phyloP scores from a whole-genome alignment of 2,113 vertebrate genomes.

The Eudorcas thomsonii region DNA sequence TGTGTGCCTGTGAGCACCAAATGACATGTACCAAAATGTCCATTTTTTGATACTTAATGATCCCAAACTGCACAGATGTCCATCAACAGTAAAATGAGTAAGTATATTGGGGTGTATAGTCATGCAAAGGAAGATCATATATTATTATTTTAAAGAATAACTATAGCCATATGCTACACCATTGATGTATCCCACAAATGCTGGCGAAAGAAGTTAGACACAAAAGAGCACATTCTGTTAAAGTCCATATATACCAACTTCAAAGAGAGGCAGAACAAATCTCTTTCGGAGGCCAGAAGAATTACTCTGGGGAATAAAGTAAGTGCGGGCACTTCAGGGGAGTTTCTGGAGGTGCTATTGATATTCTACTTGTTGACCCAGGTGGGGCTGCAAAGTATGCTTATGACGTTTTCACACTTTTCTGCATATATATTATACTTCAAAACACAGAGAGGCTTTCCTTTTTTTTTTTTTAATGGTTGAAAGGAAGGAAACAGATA shows the following conservation, averaged over 20 bases:
- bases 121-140: not conserved
- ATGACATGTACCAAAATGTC: not conserved
- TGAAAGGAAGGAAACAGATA: not conserved
- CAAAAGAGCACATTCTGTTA: not conserved
- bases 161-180: not conserved
- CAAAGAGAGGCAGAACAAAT: not conserved
- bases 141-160: not conserved
- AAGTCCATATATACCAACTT: not conserved
- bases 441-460: not conserved
- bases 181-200: not conserved
- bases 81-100: not conserved
- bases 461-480: not conserved
- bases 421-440: not conserved
- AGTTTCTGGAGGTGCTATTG: not conserved
- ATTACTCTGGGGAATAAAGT: not conserved
- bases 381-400: fast-evolving
- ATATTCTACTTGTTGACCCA: not conserved
- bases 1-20: fast-evolving
- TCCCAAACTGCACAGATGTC: not conserved
- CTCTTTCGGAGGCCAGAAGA: not conserved
- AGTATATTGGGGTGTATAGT: not conserved
- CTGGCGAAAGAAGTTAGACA: not conserved
- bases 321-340: not conserved
- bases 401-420: not conserved
- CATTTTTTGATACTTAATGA: not conserved